phyloP scores from a whole-genome alignment of 35 echinoderm and acorn worm species.

The Acanthaster planci region DNA sequence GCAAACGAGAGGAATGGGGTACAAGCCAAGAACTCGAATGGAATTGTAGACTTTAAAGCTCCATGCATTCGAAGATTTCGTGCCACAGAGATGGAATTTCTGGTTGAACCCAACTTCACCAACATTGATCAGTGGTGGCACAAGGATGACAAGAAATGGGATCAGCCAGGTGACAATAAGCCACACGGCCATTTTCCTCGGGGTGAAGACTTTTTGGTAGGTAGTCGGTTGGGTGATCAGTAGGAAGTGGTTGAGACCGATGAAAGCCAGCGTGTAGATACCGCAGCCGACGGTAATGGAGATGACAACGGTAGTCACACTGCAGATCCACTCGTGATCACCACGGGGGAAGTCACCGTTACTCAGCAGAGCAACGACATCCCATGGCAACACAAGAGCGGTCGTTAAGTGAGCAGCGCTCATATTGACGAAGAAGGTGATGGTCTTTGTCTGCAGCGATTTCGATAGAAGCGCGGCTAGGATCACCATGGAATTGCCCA shows the following conservation, averaged over 20 bases:
- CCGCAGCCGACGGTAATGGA: conserved; percentile 68
- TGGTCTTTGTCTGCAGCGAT: conserved; percentile 64
- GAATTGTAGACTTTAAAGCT: conserved; percentile 63
- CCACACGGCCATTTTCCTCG: conserved; percentile 42
- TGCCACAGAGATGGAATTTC: conserved; percentile 61
- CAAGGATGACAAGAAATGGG: conserved; percentile 45
- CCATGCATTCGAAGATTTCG: conserved; percentile 53
- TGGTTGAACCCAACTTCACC: conserved; percentile 71
- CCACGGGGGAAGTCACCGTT: conserved; percentile 51
- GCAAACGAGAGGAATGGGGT: conserved; percentile 70
- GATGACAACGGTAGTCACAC: conserved; percentile 22
- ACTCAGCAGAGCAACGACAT: conserved; percentile 69
- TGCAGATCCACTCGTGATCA: conserved; percentile 60
- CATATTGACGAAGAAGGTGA: conserved; percentile 83
- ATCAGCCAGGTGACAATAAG: conserved; percentile 61
- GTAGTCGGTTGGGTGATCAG: conserved; percentile 41
- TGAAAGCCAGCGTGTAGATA: conserved; percentile 65
- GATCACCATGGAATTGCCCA: conserved; percentile 76
- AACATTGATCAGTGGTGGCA: conserved; percentile 65
- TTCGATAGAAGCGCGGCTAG: conserved; percentile 60
- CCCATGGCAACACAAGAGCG: conserved; percentile 46
- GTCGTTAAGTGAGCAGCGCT: conserved; percentile 69
- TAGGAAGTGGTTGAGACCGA: conserved; percentile 67
- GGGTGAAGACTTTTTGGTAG: conserved; percentile 47
- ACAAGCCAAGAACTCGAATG: conserved; percentile 42